Conservation (phyloP, 2,113 vertebrate species). For the Deroptyus accipitrinus region DNA sequence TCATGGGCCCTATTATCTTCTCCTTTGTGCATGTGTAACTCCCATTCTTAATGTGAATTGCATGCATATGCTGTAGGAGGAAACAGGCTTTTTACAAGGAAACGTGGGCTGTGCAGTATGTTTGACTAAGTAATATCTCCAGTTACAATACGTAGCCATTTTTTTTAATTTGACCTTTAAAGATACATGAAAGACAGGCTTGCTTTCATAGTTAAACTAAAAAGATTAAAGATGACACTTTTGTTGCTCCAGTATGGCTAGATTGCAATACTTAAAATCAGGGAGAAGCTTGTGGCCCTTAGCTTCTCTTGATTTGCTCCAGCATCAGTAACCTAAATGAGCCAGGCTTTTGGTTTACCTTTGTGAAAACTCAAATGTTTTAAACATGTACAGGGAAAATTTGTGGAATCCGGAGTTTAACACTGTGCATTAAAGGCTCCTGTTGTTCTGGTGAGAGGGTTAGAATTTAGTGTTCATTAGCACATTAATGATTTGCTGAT, state of each 20-base stretch:
- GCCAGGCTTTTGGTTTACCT: not conserved
- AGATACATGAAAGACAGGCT: not conserved
- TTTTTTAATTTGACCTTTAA: not conserved
- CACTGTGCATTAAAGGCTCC: not conserved
- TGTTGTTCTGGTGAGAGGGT: not conserved
- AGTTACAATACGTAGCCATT: accelerated
- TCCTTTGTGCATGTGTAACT: not conserved
- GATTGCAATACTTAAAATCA: not conserved
- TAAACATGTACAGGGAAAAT: not conserved
- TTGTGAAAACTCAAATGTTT: not conserved
- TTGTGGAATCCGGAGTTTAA: not conserved
- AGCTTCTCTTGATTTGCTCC: not conserved
- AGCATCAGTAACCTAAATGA: not conserved
- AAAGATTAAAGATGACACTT: not conserved
- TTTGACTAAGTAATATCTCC: not conserved
- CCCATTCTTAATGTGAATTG: not conserved
- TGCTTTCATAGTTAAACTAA: not conserved
- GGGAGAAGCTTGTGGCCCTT: not conserved
- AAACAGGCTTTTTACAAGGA: not conserved
- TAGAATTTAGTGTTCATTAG: not conserved
- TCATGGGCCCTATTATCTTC: not conserved
- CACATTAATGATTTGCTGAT: not conserved
- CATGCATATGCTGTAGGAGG: not conserved
- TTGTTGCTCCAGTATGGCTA: not conserved
- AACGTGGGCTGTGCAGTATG: accelerated